Evolutionary conservation across 2,797 vertebrate species (phyloP).

Genomic region (Scyliorhinus canicula): DNA sequence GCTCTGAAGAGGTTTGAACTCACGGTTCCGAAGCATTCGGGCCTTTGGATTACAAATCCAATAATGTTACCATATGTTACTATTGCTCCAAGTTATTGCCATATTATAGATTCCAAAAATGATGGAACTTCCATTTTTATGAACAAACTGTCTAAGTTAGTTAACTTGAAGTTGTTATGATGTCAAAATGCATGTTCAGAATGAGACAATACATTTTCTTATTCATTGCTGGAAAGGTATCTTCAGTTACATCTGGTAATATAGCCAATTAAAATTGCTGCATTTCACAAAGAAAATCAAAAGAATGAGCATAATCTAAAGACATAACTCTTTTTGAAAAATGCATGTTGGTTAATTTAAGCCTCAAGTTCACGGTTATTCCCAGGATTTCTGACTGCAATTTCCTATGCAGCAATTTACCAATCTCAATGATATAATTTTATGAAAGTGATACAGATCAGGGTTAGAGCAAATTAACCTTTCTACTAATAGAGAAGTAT

Average conservation of each 20-base stretch:
- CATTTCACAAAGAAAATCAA: background rate
- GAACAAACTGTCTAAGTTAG: background rate
- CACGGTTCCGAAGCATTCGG: background rate
- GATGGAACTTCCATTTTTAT: background rate
- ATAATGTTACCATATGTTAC: too few species aligned
- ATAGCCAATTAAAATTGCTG: background rate
- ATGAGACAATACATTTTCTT: background rate
- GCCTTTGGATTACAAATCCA: too few species aligned
- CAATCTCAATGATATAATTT: background rate
- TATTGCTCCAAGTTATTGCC: background rate
- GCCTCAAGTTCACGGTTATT: background rate
- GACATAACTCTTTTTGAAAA: background rate
- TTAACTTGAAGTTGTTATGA: background rate
- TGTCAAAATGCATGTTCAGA: too few species aligned
- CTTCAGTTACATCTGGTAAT: background rate
- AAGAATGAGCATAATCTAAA: background rate
- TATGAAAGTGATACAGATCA: background rate
- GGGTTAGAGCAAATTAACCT: background rate
- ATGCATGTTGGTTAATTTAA: background rate
- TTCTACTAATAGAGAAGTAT: background rate
- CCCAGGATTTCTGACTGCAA: background rate
- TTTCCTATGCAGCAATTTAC: background rate
- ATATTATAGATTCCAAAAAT: background rate
- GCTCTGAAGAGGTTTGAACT: background rate
- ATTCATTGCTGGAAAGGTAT: background rate